Evolutionary conservation across 2,888 invertebrate species (phyloP).

Genomic region (Stenodera caucasica): DNA sequence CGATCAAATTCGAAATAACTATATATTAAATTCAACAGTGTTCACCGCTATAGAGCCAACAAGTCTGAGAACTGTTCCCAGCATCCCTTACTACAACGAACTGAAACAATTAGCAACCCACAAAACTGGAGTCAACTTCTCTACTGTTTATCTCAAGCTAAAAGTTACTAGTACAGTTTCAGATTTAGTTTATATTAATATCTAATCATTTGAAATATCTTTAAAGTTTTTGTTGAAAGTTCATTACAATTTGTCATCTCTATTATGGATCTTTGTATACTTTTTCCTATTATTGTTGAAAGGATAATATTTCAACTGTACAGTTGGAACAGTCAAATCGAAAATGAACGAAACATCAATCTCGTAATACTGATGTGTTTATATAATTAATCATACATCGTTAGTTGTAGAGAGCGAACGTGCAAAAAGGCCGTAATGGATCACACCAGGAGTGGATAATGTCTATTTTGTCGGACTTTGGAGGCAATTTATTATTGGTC

Average conservation of each 20-base stretch:
- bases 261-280: neutral
- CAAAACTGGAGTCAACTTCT: neutral
- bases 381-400: conserved; percentile 14
- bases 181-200: neutral
- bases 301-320: no score
- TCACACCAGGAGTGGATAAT: conserved; percentile 11
- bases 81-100: neutral
- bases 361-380: conserved; percentile 11
- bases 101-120: conserved; percentile 1
- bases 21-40: neutral
- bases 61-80: neutral
- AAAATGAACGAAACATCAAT: conserved; percentile 6
- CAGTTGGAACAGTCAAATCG: neutral
- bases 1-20: neutral
- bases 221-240: neutral
- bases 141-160: neutral
- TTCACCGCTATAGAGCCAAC: neutral
- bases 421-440: conserved; percentile 12
- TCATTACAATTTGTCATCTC: neutral
- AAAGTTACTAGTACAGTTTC: neutral
- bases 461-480: conserved; percentile 12
- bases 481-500: conserved; percentile 10
- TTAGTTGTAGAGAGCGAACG: conserved; percentile 8
- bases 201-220: neutral
- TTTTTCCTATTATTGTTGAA: no score